Evolutionary conservation across 2,888 invertebrate species (phyloP).

Genomic region (Acanthosepion lycidas): DNA sequence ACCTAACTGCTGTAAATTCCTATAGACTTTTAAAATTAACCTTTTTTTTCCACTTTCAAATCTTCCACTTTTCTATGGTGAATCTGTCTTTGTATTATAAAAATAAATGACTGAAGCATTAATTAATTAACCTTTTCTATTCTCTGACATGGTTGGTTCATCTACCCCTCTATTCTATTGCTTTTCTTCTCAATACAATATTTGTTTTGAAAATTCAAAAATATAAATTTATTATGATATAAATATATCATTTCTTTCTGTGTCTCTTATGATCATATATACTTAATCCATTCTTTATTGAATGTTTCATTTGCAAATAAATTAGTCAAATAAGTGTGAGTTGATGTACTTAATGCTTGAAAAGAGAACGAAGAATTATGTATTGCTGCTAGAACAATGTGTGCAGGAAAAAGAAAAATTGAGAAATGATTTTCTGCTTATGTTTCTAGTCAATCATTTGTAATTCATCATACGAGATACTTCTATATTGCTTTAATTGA

Average conservation of each 20-base stretch:
- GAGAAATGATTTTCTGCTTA: too few relatives aligned
- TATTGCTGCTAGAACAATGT: too few relatives aligned
- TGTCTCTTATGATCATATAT: not conserved
- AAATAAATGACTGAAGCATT: not conserved
- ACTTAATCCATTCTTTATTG: too few relatives aligned
- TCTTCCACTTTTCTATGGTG: not conserved
- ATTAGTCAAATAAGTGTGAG: too few relatives aligned
- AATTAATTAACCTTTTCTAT: not conserved
- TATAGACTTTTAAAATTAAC: not conserved
- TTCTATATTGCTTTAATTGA: not conserved
- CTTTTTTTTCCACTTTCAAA: not conserved
- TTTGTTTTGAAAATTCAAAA: not conserved
- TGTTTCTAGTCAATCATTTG: too few relatives aligned
- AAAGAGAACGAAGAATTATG: too few relatives aligned
- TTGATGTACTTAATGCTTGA: too few relatives aligned
- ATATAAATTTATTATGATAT: not conserved
- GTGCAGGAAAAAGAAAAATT: too few relatives aligned
- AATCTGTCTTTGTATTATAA: not conserved
- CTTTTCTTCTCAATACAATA: not conserved
- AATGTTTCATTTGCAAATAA: too few relatives aligned
- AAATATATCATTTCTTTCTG: not conserved
- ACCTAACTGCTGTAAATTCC: not conserved
- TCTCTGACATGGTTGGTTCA: not conserved
- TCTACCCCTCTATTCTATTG: too few relatives aligned
- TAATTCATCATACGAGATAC: too few relatives aligned